A percentile compares a stretch with the other conserved stretches of the same genome.
Evolutionary conservation across 2,113 vertebrate genomes (phyloP).

Genomic region (Steatornis caripensis): DNA sequence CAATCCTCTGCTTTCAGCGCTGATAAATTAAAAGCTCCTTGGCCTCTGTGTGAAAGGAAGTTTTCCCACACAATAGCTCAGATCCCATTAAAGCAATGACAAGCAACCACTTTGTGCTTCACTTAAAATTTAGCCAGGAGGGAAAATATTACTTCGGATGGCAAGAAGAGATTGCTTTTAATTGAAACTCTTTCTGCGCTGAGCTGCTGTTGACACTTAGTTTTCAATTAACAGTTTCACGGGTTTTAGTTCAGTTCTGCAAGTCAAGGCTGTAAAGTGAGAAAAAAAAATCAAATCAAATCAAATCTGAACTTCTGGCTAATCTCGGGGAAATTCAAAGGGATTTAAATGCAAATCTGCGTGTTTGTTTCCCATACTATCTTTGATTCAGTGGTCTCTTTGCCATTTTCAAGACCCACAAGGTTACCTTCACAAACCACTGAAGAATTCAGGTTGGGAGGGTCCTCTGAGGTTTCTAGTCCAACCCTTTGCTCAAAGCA

Average conservation of each 20-base stretch:
- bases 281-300: background rate
- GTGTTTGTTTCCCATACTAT: background rate
- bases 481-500: background rate
- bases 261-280: background rate
- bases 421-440: background rate
- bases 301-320: background rate
- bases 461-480: background rate
- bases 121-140: conserved; percentile 51
- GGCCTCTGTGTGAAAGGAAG: background rate
- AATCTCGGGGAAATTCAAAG: background rate
- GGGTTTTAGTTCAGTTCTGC: conserved; percentile 20
- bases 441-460: background rate
- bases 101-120: conserved; percentile 43
- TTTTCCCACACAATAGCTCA: conserved; percentile 44
- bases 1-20: background rate
- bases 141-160: conserved; percentile 14
- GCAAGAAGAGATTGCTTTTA: conserved; percentile 37
- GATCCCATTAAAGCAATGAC: conserved; percentile 42
- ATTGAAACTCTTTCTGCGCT: background rate
- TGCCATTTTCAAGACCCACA: background rate
- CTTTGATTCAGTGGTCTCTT: background rate
- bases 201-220: conserved; percentile 29
- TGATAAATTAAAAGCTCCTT: conserved; percentile 10
- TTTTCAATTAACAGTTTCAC: conserved; percentile 31
- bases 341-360: background rate